phyloP scores from a whole-genome alignment of 92 coral and sea anemone species.

The Umimayanthus chanpuru region DNA sequence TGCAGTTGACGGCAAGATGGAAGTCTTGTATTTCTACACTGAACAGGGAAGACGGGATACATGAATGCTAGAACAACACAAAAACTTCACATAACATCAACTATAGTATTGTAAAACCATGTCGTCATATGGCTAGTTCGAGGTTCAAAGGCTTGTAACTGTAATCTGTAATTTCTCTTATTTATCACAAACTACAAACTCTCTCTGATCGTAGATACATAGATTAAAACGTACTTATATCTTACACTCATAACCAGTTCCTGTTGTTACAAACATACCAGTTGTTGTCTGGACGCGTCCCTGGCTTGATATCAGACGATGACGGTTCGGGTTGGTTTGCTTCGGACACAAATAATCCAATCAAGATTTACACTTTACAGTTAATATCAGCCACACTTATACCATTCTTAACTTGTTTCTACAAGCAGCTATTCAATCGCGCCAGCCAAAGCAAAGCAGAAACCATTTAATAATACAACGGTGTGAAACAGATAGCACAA shows the following conservation, averaged over 20 bases:
- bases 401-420: neutral
- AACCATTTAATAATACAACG: neutral
- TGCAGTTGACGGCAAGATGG: too few relatives aligned
- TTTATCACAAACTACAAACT: neutral
- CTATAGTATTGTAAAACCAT: too few relatives aligned
- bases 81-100: too few relatives aligned
- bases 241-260: neutral
- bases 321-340: constrained; percentile 81
- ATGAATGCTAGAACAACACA: too few relatives aligned
- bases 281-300: constrained; percentile 88
- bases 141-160: neutral
- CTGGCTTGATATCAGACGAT: constrained; percentile 71
- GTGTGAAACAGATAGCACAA: neutral
- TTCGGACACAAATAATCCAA: constrained; percentile 9
- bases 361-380: neutral
- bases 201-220: neutral
- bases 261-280: constrained; percentile 65
- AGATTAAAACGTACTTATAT: neutral
- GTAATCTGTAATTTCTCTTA: too few relatives aligned
- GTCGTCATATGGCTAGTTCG: too few relatives aligned
- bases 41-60: too few relatives aligned
- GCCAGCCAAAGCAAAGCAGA: neutral
- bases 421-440: neutral
- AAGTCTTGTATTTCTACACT: too few relatives aligned
- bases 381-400: neutral